Base-by-base conservation (phyloP, 2,113 vertebrate species). In the Pardalotus punctatus region DNA sequence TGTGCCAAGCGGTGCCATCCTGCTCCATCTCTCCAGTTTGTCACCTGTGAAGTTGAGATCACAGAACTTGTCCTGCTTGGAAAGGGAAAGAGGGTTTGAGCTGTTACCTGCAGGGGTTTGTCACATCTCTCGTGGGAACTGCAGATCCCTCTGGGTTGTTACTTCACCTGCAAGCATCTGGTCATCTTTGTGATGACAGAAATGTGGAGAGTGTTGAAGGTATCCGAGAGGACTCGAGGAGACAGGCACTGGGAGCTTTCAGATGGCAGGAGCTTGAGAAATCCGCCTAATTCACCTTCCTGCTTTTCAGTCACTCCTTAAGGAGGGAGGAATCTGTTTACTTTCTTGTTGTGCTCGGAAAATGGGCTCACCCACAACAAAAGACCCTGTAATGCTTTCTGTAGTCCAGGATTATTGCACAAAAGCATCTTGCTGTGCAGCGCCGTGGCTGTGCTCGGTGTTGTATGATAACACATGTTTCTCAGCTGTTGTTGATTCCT, bases 401-500 rank as follows among this genome's bases (percentile, higher is more conserved):
- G 38, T 79, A 93, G 94, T 80, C 60, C 53, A 73, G 95, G 96
- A 94, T 98, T 97, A 96, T 66, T 88, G 92, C 94, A 96, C 96
- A 96, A 96, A 98, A 97, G 88, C 6, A 3, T 84, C 94, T 94
- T 78, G 89, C 92, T 95, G 78, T 94, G 94, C 91, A 81, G 35
- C 79, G 64, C 69, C 86, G 78, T 93, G 84, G 83, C 94, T 93
- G 82, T 0, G 35, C 91, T 91, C 74, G 11, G 8, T 54, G 86
- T 88, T 94, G 85, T 93, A 51, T 95, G 95, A 90, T 96, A 93
- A 93, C 96, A 95, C 76, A 61, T 93, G 96, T 96, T 95, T 70
- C 87, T 97, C 97, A 96, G 94, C 96, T 95, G 96, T 96, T 97
- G 92, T 91, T 93, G 94, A 95, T 96, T 96, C 69, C 72, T 96